These are phyloP conservation scores for Drosophila pseudotalamancana DNA, from an alignment of 2,888 invertebrate genomes.

Conservation along the genomic window DNA sequence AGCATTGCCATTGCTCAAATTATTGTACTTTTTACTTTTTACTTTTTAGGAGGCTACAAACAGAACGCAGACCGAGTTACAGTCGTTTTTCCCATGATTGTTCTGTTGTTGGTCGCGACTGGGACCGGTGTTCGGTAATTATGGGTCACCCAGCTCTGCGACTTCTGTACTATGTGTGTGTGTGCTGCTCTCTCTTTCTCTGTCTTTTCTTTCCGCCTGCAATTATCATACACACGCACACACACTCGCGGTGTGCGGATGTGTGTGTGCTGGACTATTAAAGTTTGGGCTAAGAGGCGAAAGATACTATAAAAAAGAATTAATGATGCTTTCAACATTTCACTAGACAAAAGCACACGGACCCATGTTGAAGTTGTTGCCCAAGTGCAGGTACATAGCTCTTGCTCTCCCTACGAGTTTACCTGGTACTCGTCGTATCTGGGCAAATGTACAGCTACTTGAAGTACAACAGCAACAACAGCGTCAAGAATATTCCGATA, in stretches of 20 bases:
- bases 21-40: constrained; percentile 73
- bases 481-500: constrained; percentile 54
- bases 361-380: constrained; percentile 42
- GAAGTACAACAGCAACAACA: constrained; percentile 9
- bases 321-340: constrained; percentile 78
- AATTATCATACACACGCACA: constrained; percentile 64
- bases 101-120: constrained; percentile 58
- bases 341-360: constrained; percentile 64
- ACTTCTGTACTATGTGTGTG: constrained; percentile 8
- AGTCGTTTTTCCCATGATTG: constrained; percentile 77
- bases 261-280: constrained; percentile 52
- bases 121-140: constrained; percentile 67
- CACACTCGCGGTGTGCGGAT: background rate
- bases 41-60: constrained; percentile 36
- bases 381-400: constrained; percentile 62
- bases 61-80: constrained; percentile 30
- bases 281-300: constrained; percentile 55
- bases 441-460: constrained; percentile 67
- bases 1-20: constrained; percentile 74
- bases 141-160: constrained; percentile 70
- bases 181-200: constrained; percentile 26
- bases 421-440: constrained; percentile 21
- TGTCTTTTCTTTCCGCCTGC: constrained; percentile 55
- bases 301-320: constrained; percentile 55
- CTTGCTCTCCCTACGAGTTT: constrained; percentile 21